Evolutionary conservation across 2,797 vertebrate genomes (phyloP).

Genomic region (Odontamblyopus lacepedii): DNA sequence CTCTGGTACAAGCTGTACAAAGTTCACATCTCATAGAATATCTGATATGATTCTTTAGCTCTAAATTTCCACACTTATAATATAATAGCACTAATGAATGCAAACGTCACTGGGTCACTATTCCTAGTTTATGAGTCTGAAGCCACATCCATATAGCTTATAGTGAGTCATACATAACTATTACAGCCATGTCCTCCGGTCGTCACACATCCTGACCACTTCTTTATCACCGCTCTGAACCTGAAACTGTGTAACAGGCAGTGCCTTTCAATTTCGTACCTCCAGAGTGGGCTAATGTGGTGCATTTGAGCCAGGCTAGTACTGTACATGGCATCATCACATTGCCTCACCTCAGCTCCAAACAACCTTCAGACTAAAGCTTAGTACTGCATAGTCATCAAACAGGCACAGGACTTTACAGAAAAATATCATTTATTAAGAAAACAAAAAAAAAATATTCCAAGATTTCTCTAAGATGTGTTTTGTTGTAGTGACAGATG

Average conservation of each 20-base stretch:
- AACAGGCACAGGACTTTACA: not conserved
- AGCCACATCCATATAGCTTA: not conserved
- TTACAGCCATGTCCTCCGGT: not conserved
- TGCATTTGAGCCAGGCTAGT: conserved; percentile 1
- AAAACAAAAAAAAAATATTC: no score
- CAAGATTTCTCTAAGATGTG: no score
- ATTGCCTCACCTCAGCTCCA: not conserved
- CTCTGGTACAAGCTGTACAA: no score
- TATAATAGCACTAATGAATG: not conserved
- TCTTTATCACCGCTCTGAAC: conserved; percentile 4
- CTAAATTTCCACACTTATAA: not conserved
- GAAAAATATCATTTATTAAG: no score
- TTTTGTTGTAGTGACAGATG: no score
- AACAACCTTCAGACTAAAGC: conserved; percentile 15
- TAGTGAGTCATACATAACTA: conserved; percentile 2
- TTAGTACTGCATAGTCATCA: conserved; percentile 13
- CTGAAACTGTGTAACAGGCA: conserved; percentile 11
- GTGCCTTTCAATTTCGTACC: not conserved
- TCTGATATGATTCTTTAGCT: not conserved
- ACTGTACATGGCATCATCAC: conserved; percentile 6
- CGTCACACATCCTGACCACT: conserved; percentile 7
- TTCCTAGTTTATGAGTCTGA: not conserved
- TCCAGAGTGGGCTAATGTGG: conserved; percentile 5
- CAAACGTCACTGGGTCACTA: not conserved
- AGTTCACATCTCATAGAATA: not conserved